These are phyloP conservation scores for Hesperophylax magnus DNA, from an alignment of 1,140 invertebrate species.

Conservation along the genomic window DNA sequence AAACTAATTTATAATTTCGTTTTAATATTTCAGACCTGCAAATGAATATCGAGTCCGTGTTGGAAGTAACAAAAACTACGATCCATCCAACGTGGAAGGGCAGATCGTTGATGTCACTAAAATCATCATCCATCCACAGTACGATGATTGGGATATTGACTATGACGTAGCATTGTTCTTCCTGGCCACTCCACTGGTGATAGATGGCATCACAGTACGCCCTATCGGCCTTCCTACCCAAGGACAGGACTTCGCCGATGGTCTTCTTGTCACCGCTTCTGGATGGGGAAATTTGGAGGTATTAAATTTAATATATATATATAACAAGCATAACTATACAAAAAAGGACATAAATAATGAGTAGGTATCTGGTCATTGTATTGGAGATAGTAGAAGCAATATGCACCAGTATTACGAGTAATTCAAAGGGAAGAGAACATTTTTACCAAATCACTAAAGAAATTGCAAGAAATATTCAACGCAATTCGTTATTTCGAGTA, in stretches of 20 bases:
- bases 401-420: too few species aligned
- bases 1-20: too few species aligned
- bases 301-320: too few species aligned
- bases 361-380: too few species aligned
- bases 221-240: neutral
- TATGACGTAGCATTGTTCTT: neutral
- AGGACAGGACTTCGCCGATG: neutral
- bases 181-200: neutral
- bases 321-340: too few species aligned
- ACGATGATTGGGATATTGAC: neutral
- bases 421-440: too few species aligned
- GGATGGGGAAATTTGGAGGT: slow-evolving; percentile 3
- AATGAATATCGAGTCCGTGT: slow-evolving; percentile 31
- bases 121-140: slow-evolving; percentile 19
- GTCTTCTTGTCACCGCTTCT: neutral
- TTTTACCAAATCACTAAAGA: too few species aligned
- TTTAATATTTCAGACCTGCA: neutral
- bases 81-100: slow-evolving; percentile 21
- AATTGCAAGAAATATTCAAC: too few species aligned
- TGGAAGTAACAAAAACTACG: slow-evolving; percentile 23
- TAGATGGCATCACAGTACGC: neutral
- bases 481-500: too few species aligned
- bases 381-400: too few species aligned
- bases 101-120: slow-evolving; percentile 27
- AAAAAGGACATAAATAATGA: too few species aligned